Evolutionary conservation across 2,888 invertebrate genomes (phyloP).

Genomic region (Cosmia trapezina): DNA sequence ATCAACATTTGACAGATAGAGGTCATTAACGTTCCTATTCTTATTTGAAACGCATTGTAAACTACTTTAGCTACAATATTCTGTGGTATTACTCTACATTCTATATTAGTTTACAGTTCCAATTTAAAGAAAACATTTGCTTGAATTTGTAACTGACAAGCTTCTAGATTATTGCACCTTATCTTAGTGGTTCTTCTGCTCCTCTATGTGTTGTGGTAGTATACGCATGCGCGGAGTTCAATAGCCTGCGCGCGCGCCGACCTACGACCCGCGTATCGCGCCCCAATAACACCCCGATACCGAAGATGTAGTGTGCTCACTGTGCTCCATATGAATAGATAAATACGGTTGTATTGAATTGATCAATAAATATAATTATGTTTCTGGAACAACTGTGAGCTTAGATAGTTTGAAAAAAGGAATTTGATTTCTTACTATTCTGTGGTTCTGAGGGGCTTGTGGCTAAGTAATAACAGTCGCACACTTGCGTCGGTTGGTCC

Average conservation of each 20-base stretch:
- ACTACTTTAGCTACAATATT: no score
- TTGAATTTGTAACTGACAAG: not conserved
- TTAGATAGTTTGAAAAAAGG: not conserved
- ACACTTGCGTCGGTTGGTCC: no score
- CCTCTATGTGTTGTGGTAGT: slow-evolving; percentile 6
- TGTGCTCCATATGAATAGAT: slow-evolving; percentile 24
- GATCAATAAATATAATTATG: not conserved
- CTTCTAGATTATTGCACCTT: not conserved
- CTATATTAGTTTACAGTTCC: not conserved
- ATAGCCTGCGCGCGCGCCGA: slow-evolving; percentile 71
- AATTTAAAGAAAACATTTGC: not conserved
- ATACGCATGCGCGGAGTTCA: slow-evolving; percentile 65
- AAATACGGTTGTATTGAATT: slow-evolving; percentile 19
- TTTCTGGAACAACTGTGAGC: slow-evolving; percentile 1
- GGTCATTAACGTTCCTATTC: no score
- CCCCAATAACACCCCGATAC: slow-evolving; percentile 73
- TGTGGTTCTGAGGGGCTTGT: no score
- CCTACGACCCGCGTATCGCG: slow-evolving; percentile 74
- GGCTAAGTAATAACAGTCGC: no score
- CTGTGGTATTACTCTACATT: no score
- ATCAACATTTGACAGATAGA: no score
- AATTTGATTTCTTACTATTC: not conserved
- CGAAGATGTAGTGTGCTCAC: slow-evolving; percentile 45
- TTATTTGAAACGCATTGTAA: no score
- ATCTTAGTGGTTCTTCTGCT: slow-evolving; percentile 28